phyloP scores from a whole-genome alignment of 2,113 vertebrate species.

The Dasyurus viverrinus region DNA sequence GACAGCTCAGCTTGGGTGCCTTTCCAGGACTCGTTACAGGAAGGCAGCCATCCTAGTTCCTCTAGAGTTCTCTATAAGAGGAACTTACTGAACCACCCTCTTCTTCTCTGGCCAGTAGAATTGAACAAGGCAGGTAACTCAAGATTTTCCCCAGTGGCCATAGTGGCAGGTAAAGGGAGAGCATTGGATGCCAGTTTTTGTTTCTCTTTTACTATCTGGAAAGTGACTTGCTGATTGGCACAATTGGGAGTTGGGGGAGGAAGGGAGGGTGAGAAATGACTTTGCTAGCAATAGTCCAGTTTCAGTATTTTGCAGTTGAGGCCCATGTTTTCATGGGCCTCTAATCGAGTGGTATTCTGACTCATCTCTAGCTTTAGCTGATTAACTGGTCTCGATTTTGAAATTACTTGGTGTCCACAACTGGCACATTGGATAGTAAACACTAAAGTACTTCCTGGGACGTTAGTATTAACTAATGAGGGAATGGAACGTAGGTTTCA shows the following conservation, averaged over 20 bases:
- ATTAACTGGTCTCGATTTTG: slow-evolving; percentile 39
- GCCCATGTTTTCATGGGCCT: background rate
- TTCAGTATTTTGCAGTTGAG: slow-evolving; percentile 23
- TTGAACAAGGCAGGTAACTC: background rate
- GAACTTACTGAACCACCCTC: background rate
- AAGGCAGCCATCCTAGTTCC: slow-evolving; percentile 24
- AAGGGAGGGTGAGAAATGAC: slow-evolving; percentile 15
- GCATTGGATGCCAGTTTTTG: background rate
- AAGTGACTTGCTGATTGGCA: background rate
- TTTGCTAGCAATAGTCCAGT: background rate
- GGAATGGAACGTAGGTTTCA: background rate
- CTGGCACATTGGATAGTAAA: background rate
- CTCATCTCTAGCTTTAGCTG: background rate
- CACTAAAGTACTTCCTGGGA: slow-evolving; percentile 40
- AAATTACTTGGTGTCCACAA: background rate
- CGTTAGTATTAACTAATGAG: slow-evolving; percentile 34
- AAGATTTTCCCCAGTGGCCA: background rate
- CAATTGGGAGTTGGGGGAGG: background rate
- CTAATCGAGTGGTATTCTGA: slow-evolving; percentile 33
- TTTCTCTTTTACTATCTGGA: slow-evolving; percentile 21
- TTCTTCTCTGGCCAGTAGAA: slow-evolving; percentile 16
- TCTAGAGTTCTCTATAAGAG: slow-evolving; percentile 41
- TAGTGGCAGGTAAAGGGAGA: background rate
- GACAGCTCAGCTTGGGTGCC: slow-evolving; percentile 32
- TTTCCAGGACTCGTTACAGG: background rate